phyloP scores from a whole-genome alignment of 2,797 vertebrate genomes.

The Myotis vivesi region DNA sequence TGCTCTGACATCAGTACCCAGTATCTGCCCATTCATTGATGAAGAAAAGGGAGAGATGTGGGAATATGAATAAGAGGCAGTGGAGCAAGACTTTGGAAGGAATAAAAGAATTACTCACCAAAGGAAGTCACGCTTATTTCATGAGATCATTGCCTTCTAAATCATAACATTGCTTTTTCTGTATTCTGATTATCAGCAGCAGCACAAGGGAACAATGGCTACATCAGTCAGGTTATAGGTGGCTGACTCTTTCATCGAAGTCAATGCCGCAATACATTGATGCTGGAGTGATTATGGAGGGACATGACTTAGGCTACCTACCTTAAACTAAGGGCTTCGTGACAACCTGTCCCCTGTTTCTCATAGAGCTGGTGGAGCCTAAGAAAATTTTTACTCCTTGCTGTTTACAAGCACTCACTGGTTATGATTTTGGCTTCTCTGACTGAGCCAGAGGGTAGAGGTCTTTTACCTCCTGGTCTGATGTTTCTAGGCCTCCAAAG shows the following conservation, averaged over 20 bases:
- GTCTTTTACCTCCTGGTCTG: background rate
- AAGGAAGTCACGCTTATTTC: background rate
- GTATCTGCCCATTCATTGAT: background rate
- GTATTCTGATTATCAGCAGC: background rate
- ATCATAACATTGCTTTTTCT: background rate
- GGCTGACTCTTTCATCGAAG: background rate
- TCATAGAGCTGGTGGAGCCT: background rate
- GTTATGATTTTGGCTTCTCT: background rate
- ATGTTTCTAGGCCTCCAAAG: background rate
- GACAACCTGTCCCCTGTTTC: background rate
- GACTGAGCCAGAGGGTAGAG: background rate
- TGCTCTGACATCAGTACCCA: background rate
- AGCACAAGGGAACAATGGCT: background rate
- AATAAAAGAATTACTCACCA: background rate
- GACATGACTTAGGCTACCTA: background rate
- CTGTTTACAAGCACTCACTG: background rate
- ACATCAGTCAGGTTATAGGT: background rate
- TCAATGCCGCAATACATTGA: background rate
- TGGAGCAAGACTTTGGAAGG: background rate
- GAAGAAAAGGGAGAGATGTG: background rate
- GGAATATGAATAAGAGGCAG: background rate
- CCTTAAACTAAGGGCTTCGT: background rate
- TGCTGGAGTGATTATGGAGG: background rate
- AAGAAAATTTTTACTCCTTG: background rate
- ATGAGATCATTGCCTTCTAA: background rate